Evolutionary conservation across 1,140 invertebrate genomes (phyloP).

Genomic region (Brachionus plicatilis): DNA sequence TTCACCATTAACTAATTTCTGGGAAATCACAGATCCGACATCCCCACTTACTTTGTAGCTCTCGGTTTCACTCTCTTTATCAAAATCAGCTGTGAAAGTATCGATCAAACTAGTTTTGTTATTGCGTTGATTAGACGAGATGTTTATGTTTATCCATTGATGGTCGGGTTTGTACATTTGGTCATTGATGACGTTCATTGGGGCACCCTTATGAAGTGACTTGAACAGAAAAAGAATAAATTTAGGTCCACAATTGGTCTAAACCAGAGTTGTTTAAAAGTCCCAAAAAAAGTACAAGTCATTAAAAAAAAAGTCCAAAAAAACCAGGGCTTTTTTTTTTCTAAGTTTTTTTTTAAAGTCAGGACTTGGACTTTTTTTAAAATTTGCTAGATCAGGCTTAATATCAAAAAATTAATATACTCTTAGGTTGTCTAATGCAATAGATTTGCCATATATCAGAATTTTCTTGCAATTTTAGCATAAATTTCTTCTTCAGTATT

Average conservation of each 20-base stretch:
- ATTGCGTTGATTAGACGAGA: background rate
- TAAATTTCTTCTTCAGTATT: too few species aligned
- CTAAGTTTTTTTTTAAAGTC: too few species aligned
- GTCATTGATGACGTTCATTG: background rate
- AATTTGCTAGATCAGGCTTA: too few species aligned
- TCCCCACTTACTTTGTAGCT: background rate
- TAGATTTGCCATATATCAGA: too few species aligned
- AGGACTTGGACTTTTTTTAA: too few species aligned
- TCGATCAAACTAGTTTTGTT: conserved; percentile 11
- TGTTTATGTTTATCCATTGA: conserved; percentile 17
- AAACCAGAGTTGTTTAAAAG: too few species aligned
- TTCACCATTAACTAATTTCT: background rate
- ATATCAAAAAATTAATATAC: too few species aligned
- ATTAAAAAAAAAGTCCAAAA: too few species aligned
- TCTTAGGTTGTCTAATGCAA: too few species aligned
- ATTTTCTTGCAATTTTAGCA: too few species aligned
- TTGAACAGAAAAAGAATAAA: background rate
- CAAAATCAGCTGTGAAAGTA: background rate
- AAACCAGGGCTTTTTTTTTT: too few species aligned
- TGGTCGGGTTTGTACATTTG: conserved; percentile 1
- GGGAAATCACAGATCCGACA: background rate
- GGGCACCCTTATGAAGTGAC: background rate
- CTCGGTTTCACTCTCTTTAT: background rate
- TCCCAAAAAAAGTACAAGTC: too few species aligned
- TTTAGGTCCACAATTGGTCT: background rate